Conservation (phyloP, 2,797 vertebrate species). For the Pristis pectinata region DNA sequence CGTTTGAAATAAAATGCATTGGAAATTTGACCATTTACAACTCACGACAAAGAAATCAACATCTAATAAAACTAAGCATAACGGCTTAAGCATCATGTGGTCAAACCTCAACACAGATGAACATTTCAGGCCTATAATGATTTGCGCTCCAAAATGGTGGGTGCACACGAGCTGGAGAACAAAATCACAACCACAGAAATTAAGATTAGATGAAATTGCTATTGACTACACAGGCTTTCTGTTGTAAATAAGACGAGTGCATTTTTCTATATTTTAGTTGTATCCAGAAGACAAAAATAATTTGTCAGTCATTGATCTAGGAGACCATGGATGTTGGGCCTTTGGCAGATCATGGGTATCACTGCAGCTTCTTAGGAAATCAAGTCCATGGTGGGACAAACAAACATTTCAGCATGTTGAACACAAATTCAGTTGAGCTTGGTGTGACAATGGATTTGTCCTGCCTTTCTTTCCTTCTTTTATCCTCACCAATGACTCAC, state of each 20-base stretch:
- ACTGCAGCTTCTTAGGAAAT: too few relatives aligned
- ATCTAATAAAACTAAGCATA: background rate
- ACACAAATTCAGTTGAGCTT: slow-evolving; percentile 38
- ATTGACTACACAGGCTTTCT: slow-evolving; percentile 19
- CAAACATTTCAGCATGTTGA: too few relatives aligned
- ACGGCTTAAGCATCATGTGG: background rate
- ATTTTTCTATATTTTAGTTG: too few relatives aligned
- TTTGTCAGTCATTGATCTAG: too few relatives aligned
- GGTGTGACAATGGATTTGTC: too few relatives aligned
- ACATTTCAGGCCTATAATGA: background rate
- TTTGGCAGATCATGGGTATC: too few relatives aligned
- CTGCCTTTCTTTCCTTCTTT: too few relatives aligned
- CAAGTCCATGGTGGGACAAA: too few relatives aligned
- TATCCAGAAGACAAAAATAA: too few relatives aligned
- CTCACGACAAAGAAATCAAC: background rate
- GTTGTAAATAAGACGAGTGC: slow-evolving; percentile 41
- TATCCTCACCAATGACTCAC: too few relatives aligned
- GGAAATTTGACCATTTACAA: background rate
- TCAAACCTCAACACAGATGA: background rate
- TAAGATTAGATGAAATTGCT: slow-evolving; percentile 23
- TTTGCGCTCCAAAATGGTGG: background rate
- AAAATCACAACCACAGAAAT: background rate
- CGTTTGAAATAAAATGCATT: background rate
- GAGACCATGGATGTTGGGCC: too few relatives aligned
- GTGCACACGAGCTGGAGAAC: background rate